A percentile compares a stretch with the other conserved stretches of the same genome.
These are phyloP conservation scores for Diaperis boleti DNA, from an alignment of 2,888 invertebrate species.

Conservation along the genomic window DNA sequence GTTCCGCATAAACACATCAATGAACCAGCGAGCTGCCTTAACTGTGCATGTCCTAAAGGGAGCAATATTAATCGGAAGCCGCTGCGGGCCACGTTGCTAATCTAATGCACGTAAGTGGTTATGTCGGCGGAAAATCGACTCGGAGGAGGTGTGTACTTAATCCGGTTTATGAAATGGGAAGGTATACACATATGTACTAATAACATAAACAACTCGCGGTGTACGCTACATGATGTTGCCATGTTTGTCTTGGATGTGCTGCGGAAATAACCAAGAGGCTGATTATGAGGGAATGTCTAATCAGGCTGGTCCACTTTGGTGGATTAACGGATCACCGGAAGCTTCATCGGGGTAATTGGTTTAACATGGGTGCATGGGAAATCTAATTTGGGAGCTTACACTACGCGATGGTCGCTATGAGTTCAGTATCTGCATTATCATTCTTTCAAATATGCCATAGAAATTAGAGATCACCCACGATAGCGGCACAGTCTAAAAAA, in stretches of 20 bases:
- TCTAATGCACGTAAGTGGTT: constrained; percentile 52
- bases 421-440: no score
- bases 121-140: constrained; percentile 45
- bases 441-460: no score
- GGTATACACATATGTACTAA: constrained; percentile 43
- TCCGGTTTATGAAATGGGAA: constrained; percentile 50
- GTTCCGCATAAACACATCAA: constrained; percentile 38
- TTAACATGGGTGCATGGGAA: no score
- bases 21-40: constrained; percentile 44
- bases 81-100: constrained; percentile 53
- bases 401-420: no score
- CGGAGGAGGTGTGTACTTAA: constrained; percentile 46
- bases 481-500: no score
- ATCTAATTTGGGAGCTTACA: no score
- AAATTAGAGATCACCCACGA: no score
- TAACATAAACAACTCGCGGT: constrained; percentile 35
- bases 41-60: constrained; percentile 51
- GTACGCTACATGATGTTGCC: constrained; percentile 13
- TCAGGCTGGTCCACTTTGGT: no score
- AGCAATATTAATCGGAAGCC: constrained; percentile 55
- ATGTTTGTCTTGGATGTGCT: constrained; percentile 21
- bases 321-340: no score
- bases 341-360: no score
- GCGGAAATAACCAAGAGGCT: no score
- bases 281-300: no score